Conservation (phyloP, 2,113 vertebrate genomes). For the Corythornis vintsioides region DNA sequence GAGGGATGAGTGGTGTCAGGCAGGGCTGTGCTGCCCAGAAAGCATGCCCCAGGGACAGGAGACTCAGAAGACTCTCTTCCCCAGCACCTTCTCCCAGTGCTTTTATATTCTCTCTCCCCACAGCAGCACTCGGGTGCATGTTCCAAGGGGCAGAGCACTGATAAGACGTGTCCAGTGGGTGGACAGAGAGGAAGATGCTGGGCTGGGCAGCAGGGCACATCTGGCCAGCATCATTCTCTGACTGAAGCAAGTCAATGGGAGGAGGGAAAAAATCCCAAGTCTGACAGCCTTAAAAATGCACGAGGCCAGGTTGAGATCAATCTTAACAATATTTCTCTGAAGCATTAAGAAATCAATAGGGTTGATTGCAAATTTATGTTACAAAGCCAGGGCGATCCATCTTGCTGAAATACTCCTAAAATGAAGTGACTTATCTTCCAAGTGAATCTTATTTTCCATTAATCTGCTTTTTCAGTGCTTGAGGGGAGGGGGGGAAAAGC, state of each 20-base stretch:
- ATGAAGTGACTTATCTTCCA: constrained; percentile 73
- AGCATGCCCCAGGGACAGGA: neutral
- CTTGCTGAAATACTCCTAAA: constrained; percentile 64
- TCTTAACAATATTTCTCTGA: constrained; percentile 75
- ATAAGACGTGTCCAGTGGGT: fast-evolving
- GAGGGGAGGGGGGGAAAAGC: constrained; percentile 21
- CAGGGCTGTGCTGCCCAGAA: neutral
- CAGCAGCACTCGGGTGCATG: fast-evolving
- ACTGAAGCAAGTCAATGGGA: fast-evolving
- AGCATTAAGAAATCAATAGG: constrained; percentile 78
- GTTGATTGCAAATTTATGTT: constrained; percentile 79
- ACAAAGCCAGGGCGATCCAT: constrained; percentile 65
- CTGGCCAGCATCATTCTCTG: neutral
- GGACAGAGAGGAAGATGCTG: neutral
- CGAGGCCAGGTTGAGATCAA: constrained; percentile 48
- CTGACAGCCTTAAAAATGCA: neutral
- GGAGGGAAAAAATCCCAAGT: neutral
- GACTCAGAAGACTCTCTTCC: neutral
- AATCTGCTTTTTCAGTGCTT: constrained; percentile 67
- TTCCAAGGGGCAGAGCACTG: fast-evolving
- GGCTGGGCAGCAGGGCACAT: no score
- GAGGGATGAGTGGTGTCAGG: neutral
- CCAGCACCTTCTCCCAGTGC: neutral
- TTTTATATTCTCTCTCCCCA: neutral
- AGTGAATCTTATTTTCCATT: constrained; percentile 76